Percentiles rank a stretch among this genome's conserved stretches.
Evolutionary conservation across 2,888 invertebrate species (phyloP).

Genomic region (Galeruca laticollis): DNA sequence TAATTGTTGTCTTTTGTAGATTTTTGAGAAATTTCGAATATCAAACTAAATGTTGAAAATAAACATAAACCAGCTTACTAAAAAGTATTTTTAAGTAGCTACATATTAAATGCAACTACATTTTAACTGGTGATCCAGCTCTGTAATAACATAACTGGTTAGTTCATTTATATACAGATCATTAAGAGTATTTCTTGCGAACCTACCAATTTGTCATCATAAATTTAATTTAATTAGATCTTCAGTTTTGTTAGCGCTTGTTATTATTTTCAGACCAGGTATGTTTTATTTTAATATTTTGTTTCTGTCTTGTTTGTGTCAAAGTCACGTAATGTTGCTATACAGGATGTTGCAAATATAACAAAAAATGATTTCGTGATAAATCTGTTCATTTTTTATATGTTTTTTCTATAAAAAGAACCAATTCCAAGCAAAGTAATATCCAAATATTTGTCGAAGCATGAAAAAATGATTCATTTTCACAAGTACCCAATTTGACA

Average conservation of each 20-base stretch:
- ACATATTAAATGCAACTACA: not conserved
- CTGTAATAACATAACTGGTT: not conserved
- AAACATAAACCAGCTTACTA: not conserved
- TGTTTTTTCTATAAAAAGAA: no score
- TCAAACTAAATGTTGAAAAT: no score
- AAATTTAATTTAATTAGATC: slow-evolving; percentile 11
- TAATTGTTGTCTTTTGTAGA: not conserved
- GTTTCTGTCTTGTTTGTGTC: not conserved
- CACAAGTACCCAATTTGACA: no score
- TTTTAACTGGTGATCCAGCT: not conserved
- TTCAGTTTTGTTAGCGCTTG: slow-evolving; percentile 1
- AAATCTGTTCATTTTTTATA: no score
- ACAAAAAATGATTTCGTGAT: not conserved
- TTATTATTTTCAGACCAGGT: not conserved
- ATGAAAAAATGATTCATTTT: no score
- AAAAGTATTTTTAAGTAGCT: not conserved
- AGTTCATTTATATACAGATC: slow-evolving; percentile 6
- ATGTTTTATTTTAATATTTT: not conserved
- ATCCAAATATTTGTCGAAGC: no score
- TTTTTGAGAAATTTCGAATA: no score
- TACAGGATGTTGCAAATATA: not conserved
- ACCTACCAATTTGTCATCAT: slow-evolving; percentile 17
- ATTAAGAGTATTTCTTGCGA: not conserved
- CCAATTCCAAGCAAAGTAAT: no score
- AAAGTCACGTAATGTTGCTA: not conserved